Evolutionary conservation across 2,113 vertebrate species (phyloP), one percentile per base, ranked within the genome.

Genomic region (Suncus etruscus): DNA sequence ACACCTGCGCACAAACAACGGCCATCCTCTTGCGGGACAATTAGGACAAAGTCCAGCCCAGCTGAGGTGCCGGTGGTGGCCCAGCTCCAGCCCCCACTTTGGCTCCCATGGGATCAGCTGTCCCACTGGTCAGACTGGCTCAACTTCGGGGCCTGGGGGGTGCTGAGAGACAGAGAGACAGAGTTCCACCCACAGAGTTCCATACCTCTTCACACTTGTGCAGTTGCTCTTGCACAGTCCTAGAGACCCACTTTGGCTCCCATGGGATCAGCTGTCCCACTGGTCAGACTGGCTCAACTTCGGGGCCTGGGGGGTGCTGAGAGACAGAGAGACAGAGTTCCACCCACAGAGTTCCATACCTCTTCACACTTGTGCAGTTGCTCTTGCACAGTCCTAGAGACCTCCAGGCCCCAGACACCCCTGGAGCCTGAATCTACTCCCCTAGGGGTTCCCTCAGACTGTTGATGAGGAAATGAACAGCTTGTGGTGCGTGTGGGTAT

Each of bases 11-110:
- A 65, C 80, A 90, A 90, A 94, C 48, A 91, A 32, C 39, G 87
- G 18, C 81, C 80, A 4, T 58, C n/a, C 48, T 87, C 84, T 86
- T 39, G 66, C 51, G 4, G 14, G 54, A 31, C 0, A 0, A 16
- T 1, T 3, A 2, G 86, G 88, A 51, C 92, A 93, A 93, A 95
- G 95, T 92, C 88, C 92, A 66, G 86, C 84, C 18, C 78, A 8
- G 2, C 77, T 1, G 27, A 72, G 27, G 66, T 39, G 50, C 51
- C 7, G 27, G 84, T n/a, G 66, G 65, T 29, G 45, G 29, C 45
- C 72, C 29, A 11, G 0, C 47, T 84, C 25, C 3, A 8, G 65
- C 65, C 27, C 10, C 65, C 65, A 20, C 8, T 25, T 29, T 66
- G 65, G 9, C 47, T 77, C 85, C 73, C 63, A 11, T 0, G 31